Evolutionary conservation across 2,888 invertebrate species (phyloP).

Genomic region (Synergus gifuensis): DNA sequence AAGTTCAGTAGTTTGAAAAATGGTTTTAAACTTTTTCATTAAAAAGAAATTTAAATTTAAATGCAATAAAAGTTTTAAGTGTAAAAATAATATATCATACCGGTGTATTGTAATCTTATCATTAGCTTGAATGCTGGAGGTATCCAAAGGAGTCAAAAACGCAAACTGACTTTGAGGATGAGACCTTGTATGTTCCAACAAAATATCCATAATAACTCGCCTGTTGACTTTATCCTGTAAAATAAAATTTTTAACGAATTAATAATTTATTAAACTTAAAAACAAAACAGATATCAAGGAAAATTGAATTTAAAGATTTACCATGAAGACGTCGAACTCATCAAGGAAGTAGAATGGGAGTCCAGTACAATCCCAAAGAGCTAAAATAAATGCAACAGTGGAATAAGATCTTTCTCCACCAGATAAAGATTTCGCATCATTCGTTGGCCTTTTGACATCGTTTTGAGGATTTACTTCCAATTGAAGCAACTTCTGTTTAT

Average conservation of each 20-base stretch:
- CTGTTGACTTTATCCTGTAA: constrained; percentile 91
- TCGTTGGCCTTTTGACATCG: constrained; percentile 76
- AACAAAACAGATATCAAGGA: constrained; percentile 8
- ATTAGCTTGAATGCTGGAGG: constrained; percentile 80
- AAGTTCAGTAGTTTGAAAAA: not conserved
- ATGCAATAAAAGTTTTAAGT: not conserved
- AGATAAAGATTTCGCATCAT: constrained; percentile 86
- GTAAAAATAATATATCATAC: constrained; percentile 72
- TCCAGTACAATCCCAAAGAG: constrained; percentile 95
- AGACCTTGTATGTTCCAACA: constrained; percentile 86
- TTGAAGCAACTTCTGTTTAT: constrained; percentile 77
- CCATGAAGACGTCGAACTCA: constrained; percentile 98
- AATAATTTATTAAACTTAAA: not conserved
- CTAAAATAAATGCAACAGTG: constrained; percentile 95
- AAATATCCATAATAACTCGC: constrained; percentile 87
- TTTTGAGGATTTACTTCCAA: constrained; percentile 81
- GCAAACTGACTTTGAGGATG: constrained; percentile 88
- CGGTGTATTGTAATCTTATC: constrained; percentile 81
- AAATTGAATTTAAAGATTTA: constrained; percentile 72
- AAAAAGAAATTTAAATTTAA: not conserved
- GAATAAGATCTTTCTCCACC: constrained; percentile 98
- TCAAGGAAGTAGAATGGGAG: constrained; percentile 96
- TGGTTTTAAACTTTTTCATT: not conserved
- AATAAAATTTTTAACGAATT: not conserved
- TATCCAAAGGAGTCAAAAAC: constrained; percentile 93